phyloP scores from a whole-genome alignment of 2,113 vertebrate genomes.

The Zosterops lateralis region DNA sequence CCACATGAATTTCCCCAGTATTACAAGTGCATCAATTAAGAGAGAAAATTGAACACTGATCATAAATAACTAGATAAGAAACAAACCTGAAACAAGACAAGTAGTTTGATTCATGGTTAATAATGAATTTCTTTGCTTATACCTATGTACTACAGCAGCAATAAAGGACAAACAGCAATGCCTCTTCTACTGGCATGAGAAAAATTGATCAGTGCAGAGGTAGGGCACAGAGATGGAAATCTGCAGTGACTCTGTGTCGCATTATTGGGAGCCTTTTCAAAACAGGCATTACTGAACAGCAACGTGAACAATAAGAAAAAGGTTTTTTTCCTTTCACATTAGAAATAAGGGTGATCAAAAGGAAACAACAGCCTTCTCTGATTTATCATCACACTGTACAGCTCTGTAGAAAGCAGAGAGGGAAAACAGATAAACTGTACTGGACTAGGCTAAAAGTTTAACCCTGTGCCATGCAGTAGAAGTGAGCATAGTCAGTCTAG shows the following conservation, averaged over 20 bases:
- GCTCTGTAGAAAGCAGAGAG: not conserved
- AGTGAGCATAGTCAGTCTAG: not conserved
- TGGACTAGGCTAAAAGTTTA: not conserved
- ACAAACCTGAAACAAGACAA: slow-evolving; percentile 34
- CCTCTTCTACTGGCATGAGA: not conserved
- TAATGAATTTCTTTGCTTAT: slow-evolving; percentile 3
- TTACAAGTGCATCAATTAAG: slow-evolving; percentile 45
- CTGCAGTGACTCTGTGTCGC: not conserved
- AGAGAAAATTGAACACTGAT: slow-evolving; percentile 37
- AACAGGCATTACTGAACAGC: not conserved
- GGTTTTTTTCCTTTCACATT: not conserved
- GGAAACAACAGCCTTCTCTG: not conserved
- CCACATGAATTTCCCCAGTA: slow-evolving; percentile 4
- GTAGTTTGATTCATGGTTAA: not conserved
- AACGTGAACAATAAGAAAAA: not conserved
- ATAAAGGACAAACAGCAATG: not conserved
- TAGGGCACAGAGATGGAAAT: not conserved
- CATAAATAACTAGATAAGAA: slow-evolving; percentile 58
- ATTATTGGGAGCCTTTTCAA: not conserved
- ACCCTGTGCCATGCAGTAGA: not conserved
- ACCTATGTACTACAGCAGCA: not conserved
- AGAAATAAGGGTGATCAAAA: not conserved
- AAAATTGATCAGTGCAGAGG: not conserved
- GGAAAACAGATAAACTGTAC: not conserved
- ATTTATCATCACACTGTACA: not conserved